A percentile compares a stretch with the other conserved stretches of the same genome.
Evolutionary conservation across 1,140 invertebrate genomes (phyloP).

Genomic region (Lerema accius): DNA sequence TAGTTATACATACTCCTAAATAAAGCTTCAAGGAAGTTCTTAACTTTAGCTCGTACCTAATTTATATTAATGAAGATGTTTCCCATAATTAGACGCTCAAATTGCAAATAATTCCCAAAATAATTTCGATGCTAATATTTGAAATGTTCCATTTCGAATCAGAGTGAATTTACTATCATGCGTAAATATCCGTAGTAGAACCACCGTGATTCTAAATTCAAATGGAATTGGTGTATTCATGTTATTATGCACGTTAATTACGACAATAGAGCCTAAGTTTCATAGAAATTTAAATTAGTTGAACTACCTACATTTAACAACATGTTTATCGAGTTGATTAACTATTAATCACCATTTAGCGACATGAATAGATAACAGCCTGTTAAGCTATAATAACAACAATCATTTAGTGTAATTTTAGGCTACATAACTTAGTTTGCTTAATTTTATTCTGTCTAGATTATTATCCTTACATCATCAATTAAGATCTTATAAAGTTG

Average conservation of each 20-base stretch:
- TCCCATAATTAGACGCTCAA: no score
- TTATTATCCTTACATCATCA: no score
- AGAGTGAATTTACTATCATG: neutral
- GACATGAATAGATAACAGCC: neutral
- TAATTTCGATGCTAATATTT: slow-evolving; percentile 7
- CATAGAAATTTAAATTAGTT: slow-evolving; percentile 28
- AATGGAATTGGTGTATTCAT: slow-evolving; percentile 9
- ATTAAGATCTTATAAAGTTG: no score
- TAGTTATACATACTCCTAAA: no score
- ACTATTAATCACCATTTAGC: slow-evolving; percentile 2
- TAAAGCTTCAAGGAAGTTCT: no score
- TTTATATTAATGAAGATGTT: no score
- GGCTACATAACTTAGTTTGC: no score
- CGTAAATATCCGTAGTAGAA: slow-evolving; percentile 12
- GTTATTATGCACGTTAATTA: slow-evolving; percentile 22
- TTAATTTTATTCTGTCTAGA: no score
- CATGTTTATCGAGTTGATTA: slow-evolving; percentile 9
- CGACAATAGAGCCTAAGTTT: slow-evolving; percentile 15
- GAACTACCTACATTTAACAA: neutral
- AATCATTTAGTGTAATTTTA: no score
- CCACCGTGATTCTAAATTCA: slow-evolving; percentile 19
- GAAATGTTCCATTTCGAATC: slow-evolving; percentile 16
- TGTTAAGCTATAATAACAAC: neutral
- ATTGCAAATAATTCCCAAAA: neutral
- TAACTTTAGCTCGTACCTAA: no score